A percentile compares a stretch with the other conserved stretches of the same genome.
Conservation (phyloP, 92 coral and sea anemone genomes). For the Palythoa grandiflora region DNA sequence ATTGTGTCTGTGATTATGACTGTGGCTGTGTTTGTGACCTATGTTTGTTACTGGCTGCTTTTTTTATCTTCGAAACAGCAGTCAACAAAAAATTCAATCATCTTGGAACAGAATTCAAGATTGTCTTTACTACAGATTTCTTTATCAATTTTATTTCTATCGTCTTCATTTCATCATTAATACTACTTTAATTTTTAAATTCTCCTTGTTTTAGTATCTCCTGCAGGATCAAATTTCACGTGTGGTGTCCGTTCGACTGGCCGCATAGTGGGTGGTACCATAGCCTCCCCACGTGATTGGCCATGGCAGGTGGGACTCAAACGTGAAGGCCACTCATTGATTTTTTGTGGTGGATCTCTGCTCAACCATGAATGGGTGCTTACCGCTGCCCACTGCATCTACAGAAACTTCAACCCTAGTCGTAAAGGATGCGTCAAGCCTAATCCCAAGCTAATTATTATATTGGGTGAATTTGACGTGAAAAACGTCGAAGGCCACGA, state of each 20-base stretch:
- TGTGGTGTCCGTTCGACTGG: slow-evolving; percentile 54
- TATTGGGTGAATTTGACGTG: slow-evolving; percentile 81
- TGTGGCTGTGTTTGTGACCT: too few species aligned
- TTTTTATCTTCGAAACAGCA: too few species aligned
- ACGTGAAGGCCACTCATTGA: slow-evolving; percentile 48
- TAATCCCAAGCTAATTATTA: slow-evolving; percentile 57
- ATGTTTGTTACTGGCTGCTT: too few species aligned
- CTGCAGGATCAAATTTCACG: slow-evolving; percentile 1
- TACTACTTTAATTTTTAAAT: background rate
- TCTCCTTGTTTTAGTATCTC: background rate
- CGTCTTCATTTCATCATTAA: background rate
- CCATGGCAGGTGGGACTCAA: slow-evolving; percentile 92
- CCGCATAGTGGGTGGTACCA: slow-evolving; percentile 82
- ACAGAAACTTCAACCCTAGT: slow-evolving; percentile 54
- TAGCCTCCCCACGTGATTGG: slow-evolving; percentile 71
- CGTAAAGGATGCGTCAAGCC: slow-evolving; percentile 66
- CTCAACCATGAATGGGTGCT: slow-evolving; percentile 82
- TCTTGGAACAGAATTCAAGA: background rate
- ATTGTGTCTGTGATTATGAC: too few species aligned
- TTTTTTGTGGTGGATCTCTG: slow-evolving; percentile 84
- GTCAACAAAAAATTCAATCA: background rate
- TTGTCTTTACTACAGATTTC: background rate
- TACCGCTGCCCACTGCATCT: slow-evolving; percentile 88
- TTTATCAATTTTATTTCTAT: background rate
- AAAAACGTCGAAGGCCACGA: slow-evolving; percentile 75